Evolutionary conservation across 2,113 vertebrate genomes (phyloP).

Genomic region (Helogale parvula): DNA sequence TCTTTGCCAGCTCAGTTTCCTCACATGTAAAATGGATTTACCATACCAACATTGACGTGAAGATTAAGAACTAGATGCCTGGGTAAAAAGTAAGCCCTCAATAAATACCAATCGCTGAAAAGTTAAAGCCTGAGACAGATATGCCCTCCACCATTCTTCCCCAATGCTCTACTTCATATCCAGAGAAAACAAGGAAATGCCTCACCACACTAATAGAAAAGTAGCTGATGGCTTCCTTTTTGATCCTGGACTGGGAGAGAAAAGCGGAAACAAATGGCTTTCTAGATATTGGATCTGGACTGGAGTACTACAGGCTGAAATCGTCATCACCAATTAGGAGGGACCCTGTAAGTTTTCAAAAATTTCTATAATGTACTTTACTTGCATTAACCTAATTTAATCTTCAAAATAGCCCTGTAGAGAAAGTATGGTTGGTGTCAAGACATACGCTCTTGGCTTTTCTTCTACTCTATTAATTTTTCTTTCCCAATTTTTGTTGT

Average conservation of each 20-base stretch:
- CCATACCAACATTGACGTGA: neutral
- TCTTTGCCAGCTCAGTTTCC: slow-evolving; percentile 16
- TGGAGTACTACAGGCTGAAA: neutral
- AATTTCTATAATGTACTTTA: neutral
- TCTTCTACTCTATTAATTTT: neutral
- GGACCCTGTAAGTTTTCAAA: neutral
- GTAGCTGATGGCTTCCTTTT: neutral
- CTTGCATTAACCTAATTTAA: neutral
- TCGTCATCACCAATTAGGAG: neutral
- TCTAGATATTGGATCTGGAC: neutral
- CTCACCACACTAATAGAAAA: neutral
- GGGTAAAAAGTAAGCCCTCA: neutral
- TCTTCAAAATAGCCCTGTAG: neutral
- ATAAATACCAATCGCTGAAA: neutral
- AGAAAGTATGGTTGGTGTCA: neutral
- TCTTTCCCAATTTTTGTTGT: neutral
- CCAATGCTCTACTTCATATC: neutral
- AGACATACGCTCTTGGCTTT: neutral
- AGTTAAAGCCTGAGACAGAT: neutral
- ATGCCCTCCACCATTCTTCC: neutral
- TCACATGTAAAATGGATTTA: slow-evolving; percentile 1
- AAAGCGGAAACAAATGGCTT: neutral
- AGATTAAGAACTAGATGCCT: neutral
- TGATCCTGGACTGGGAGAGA: neutral
- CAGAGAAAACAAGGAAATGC: neutral